Base-by-base conservation (phyloP, 2,888 invertebrate species). In the Hirtodrosophila cameraria region DNA sequence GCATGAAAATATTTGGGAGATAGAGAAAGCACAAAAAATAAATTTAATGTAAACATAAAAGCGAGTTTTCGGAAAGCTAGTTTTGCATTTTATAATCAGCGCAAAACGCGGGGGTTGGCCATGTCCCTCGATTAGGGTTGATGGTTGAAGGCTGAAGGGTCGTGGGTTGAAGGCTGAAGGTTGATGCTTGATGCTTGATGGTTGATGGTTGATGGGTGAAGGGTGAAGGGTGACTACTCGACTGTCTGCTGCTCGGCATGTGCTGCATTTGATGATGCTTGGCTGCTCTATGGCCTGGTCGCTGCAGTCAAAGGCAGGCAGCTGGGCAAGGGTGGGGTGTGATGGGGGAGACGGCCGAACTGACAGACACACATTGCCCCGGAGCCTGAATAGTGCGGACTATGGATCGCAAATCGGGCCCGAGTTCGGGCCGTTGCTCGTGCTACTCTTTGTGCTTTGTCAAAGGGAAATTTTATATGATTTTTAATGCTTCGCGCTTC, bases 401-500 rank as follows among this genome's bases (percentile, higher is more conserved):
- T 58, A 50, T 33, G 57, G 42, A 75, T 55, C 67, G 38, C 61
- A n/a, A 28, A 42, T 30, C 52, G 36, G 41, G 50, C 42, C 43
- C 25, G 50, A 38, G 11, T 13, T 41, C 35, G 43, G 13, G 23
- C 27, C 25, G 7, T 15, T 41, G 57, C 50, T 36, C 16, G 49
- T 2, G 42, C 39, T 60, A 70, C 59, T 49, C 63, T 80, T 78
- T 78, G 72, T 79, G 80, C 57, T 55, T 59, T 61, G 67, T 79
- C 79, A 79, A 79, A 85, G 69, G 71, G 64, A 63, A 65, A 79
- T 67, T 83, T 85, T 79, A 73, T 73, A 73, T 70, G 73, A 73
- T 73, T 83, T 79, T 75, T 75, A 83, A 80, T 80, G 83, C 64
- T 86, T 83, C 80, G 84, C 86, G 80, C 80, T 79, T 86, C 80